These are phyloP conservation scores for Clarias gariepinus DNA, from an alignment of 2,113 vertebrate species.

Conservation along the genomic window DNA sequence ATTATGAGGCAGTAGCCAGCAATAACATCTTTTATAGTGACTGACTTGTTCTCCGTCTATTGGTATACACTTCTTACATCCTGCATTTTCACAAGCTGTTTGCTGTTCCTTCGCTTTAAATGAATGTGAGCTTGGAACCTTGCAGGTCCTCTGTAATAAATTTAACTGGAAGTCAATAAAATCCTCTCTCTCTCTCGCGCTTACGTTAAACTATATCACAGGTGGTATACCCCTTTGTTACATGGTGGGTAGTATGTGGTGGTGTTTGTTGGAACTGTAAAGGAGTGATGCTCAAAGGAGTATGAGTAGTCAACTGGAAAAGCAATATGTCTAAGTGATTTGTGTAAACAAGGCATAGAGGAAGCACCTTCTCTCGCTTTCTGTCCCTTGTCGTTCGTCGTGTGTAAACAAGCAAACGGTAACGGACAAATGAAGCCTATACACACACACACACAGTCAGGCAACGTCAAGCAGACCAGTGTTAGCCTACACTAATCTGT, in stretches of 20 bases:
- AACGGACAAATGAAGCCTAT: slow-evolving; percentile 7
- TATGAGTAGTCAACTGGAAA: not conserved
- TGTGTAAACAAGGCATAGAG: slow-evolving; percentile 19
- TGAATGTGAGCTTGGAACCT: not conserved
- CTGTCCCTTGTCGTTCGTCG: slow-evolving; percentile 1
- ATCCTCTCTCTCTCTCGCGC: not conserved
- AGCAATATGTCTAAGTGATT: slow-evolving; percentile 8
- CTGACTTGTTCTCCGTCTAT: slow-evolving; percentile 44
- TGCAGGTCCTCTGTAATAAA: not conserved
- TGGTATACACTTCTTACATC: slow-evolving; percentile 8
- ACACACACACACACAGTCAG: slow-evolving; percentile 28
- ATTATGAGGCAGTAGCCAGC: slow-evolving; percentile 63
- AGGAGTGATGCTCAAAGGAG: not conserved
- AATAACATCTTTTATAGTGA: slow-evolving; percentile 64
- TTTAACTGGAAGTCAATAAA: not conserved
- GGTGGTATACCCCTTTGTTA: not conserved
- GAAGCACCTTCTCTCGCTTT: slow-evolving; percentile 24
- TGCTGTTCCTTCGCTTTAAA: slow-evolving; percentile 1
- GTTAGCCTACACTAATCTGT: slow-evolving; percentile 36
- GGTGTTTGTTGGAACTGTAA: not conserved
- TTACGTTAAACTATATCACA: not conserved
- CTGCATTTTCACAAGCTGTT: slow-evolving; percentile 22
- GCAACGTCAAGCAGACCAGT: slow-evolving; percentile 16
- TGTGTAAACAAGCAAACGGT: slow-evolving; percentile 36
- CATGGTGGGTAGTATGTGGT: slow-evolving; percentile 1